Conservation (phyloP, 2,888 invertebrate species). For the Leucophora obtusa region DNA sequence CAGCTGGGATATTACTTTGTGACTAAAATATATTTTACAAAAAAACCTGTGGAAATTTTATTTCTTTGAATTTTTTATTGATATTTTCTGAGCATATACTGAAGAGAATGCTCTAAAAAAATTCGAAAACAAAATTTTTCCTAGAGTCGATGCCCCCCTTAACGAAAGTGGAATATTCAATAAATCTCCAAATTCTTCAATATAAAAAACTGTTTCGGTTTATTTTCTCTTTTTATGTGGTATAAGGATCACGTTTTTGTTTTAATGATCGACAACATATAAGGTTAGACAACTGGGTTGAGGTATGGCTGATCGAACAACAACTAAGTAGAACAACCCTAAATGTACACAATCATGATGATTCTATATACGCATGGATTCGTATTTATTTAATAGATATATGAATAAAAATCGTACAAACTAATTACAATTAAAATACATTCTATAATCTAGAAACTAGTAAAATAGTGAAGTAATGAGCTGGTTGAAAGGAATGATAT, state of each 20-base stretch:
- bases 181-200: no score
- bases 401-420: conserved; percentile 25
- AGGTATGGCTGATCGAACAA: neutral
- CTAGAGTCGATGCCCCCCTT: no score
- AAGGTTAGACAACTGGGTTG: neutral
- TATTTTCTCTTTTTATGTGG: neutral
- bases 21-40: no score
- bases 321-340: neutral
- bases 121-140: no score
- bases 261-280: neutral
- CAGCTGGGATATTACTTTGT: no score
- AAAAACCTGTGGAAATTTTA: no score
- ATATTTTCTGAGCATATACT: no score
- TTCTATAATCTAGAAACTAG: conserved; percentile 32
- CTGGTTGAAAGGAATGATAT: conserved; percentile 40
- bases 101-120: no score
- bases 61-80: no score
- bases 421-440: conserved; percentile 41
- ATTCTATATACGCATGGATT: neutral
- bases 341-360: neutral
- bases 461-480: conserved; percentile 30
- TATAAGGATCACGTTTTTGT: neutral
- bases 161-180: no score
- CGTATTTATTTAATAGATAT: neutral
- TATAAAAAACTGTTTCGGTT: neutral